A percentile compares a stretch with the other conserved stretches of the same genome.
Conservation (phyloP, 2,797 vertebrate genomes). For the Chanos chanos region DNA sequence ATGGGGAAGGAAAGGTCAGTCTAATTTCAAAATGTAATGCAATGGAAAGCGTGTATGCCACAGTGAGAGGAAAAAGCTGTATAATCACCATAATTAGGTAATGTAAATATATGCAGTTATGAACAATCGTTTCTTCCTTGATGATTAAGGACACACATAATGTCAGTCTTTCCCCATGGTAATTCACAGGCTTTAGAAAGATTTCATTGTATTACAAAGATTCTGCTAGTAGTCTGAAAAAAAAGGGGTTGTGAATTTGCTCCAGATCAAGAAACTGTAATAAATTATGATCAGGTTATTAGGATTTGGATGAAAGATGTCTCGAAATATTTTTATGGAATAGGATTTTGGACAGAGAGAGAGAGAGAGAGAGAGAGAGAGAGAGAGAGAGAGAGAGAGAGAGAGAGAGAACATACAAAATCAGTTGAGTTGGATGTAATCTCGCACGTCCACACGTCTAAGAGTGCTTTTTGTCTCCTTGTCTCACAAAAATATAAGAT, state of each 20-base stretch:
- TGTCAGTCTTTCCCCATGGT: constrained; percentile 7
- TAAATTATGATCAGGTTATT: too few species aligned
- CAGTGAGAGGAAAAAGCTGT: not conserved
- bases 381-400: not conserved
- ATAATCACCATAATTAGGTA: constrained; percentile 15
- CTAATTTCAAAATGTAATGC: not conserved
- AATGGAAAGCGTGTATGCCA: constrained; percentile 9
- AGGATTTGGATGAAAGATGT: too few species aligned
- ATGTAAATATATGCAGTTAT: constrained; percentile 33
- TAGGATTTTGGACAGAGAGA: not conserved
- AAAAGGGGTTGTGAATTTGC: too few species aligned
- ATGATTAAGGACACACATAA: constrained; percentile 15
- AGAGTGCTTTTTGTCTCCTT: too few species aligned
- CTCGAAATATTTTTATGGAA: too few species aligned
- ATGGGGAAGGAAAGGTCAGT: not conserved
- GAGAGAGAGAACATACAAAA: not conserved
- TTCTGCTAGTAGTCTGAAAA: too few species aligned
- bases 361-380: not conserved
- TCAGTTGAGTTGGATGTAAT: not conserved
- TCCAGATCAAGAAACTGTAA: too few species aligned
- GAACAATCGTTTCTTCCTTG: not conserved
- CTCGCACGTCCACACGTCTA: too few species aligned
- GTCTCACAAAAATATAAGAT: too few species aligned
- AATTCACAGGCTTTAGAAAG: not conserved
- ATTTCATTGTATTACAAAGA: too few species aligned